Evolutionary conservation across 2,888 invertebrate genomes (phyloP).

Genomic region (Scaptomyza reducta): DNA sequence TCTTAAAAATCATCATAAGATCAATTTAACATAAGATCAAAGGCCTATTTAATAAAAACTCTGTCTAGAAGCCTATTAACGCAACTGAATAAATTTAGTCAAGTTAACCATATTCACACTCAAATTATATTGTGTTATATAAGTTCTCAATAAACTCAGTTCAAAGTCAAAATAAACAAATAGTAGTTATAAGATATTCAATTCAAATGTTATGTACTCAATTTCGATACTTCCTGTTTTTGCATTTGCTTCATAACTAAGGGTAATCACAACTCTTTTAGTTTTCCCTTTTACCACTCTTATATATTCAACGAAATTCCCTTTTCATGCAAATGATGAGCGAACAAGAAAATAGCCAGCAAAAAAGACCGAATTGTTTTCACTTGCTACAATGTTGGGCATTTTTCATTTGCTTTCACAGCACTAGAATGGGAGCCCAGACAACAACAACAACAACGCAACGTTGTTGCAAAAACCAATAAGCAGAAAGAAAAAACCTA

Average conservation of each 20-base stretch:
- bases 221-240: not conserved
- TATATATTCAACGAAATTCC: not conserved
- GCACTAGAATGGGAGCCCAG: slow-evolving; percentile 49
- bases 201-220: not conserved
- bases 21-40: too few species aligned
- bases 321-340: slow-evolving; percentile 41
- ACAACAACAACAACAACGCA: slow-evolving; percentile 42
- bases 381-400: slow-evolving; percentile 40
- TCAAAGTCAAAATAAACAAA: too few species aligned
- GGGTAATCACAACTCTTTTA: not conserved
- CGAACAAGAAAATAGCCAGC: slow-evolving; percentile 2
- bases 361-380: slow-evolving; percentile 49
- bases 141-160: too few species aligned
- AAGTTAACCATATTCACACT: too few species aligned
- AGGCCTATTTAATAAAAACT: too few species aligned
- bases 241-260: not conserved
- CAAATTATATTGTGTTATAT: too few species aligned
- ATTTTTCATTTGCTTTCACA: slow-evolving; percentile 57
- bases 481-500: slow-evolving; percentile 6
- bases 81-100: too few species aligned
- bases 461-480: slow-evolving; percentile 7
- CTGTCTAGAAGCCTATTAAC: too few species aligned
- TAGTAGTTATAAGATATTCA: too few species aligned
- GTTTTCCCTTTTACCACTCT: slow-evolving; percentile 40
- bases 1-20: too few species aligned